Conservation (phyloP, 2,888 invertebrate species). For the Acrocera orbiculus region DNA sequence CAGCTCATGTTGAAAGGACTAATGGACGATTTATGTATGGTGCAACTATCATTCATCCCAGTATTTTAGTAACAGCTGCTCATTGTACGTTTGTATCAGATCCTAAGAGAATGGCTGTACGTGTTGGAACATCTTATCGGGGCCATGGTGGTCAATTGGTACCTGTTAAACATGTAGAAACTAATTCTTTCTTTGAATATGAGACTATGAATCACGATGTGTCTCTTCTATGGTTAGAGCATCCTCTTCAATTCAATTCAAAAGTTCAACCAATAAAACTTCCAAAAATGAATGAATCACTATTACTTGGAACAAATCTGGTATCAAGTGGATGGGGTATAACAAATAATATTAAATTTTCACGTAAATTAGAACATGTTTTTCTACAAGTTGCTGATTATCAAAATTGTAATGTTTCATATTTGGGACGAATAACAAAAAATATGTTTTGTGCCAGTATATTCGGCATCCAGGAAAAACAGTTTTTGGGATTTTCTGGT, state of each 20-base stretch:
- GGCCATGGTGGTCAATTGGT: not conserved
- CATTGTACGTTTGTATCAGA: slow-evolving; percentile 12
- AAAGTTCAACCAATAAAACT: slow-evolving; percentile 23
- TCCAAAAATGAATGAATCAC: slow-evolving; percentile 2
- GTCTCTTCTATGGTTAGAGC: slow-evolving; percentile 33
- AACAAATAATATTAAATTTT: not conserved
- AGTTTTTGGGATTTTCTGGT: not conserved
- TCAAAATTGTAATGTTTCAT: not conserved
- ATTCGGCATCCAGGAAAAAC: not conserved
- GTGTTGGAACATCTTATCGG: slow-evolving; percentile 6
- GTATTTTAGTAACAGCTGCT: slow-evolving; percentile 16
- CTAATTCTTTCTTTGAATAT: slow-evolving; percentile 4
- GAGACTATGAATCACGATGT: slow-evolving; percentile 32
- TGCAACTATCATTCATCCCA: slow-evolving; percentile 14
- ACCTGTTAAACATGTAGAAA: slow-evolving; percentile 1
- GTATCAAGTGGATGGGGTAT: not conserved
- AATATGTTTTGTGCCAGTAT: not conserved
- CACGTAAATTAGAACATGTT: not conserved
- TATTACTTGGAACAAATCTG: not conserved
- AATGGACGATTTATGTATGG: slow-evolving; percentile 11
- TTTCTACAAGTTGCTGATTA: not conserved
- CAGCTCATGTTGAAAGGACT: slow-evolving; percentile 14
- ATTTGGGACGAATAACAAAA: not conserved
- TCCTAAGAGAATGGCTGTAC: slow-evolving; percentile 1
- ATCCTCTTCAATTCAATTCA: slow-evolving; percentile 26